Percentiles rank a stretch among this genome's conserved stretches.
Evolutionary conservation across 1,140 invertebrate genomes (phyloP).

Genomic region (Camponotus pennsylvanicus): DNA sequence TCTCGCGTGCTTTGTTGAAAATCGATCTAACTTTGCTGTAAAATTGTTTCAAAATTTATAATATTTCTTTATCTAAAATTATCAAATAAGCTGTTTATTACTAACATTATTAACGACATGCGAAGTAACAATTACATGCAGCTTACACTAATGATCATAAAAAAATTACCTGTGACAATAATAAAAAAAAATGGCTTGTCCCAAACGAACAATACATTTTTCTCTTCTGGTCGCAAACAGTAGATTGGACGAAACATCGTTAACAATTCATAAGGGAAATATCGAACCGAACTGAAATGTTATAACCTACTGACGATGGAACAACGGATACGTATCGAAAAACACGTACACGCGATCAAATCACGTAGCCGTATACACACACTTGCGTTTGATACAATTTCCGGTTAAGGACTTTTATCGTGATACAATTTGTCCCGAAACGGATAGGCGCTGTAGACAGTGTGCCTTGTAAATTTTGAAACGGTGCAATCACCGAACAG

Average conservation of each 20-base stretch:
- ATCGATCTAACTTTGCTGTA: neutral
- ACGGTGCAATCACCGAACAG: neutral
- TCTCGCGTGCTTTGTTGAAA: neutral
- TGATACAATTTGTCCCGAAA: slow-evolving; percentile 11
- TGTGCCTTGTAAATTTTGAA: slow-evolving; percentile 40
- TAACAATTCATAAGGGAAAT: slow-evolving; percentile 7
- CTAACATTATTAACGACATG: slow-evolving; percentile 9
- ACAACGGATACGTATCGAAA: neutral
- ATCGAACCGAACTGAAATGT: neutral
- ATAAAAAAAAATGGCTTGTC: neutral
- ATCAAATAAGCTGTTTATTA: no score
- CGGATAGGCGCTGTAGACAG: neutral
- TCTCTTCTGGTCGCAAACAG: neutral
- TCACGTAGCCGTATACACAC: neutral
- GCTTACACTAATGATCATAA: neutral
- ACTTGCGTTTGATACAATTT: slow-evolving; percentile 36
- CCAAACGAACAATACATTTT: neutral
- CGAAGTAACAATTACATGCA: neutral
- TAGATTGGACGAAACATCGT: neutral
- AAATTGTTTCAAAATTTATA: no score
- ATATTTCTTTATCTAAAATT: no score
- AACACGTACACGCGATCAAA: neutral
- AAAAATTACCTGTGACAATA: neutral
- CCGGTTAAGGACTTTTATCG: slow-evolving; percentile 26
- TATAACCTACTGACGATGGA: neutral